Evolutionary conservation across 1,140 invertebrate species (phyloP), one percentile per base, ranked within the genome.

Genomic region (Eufriesea mexicana): DNA sequence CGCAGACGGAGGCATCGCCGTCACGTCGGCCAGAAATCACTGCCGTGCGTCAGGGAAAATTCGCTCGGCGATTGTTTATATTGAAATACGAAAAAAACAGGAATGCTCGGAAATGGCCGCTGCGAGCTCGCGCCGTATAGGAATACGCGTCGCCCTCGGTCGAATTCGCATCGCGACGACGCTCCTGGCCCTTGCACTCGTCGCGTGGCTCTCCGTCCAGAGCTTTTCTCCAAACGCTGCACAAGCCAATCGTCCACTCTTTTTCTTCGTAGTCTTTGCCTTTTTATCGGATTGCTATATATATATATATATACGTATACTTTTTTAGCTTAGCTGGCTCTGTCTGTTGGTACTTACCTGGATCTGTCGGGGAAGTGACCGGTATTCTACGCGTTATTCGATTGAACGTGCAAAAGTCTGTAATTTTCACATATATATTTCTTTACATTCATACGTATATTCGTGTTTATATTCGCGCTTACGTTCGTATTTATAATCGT

Each of bases 11-110:
- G 84, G 87, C 88, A 90, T 92, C 86, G 89, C 89, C 90, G 87
- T 92, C 91, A 89, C 91, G 91, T 89, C 91, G 90, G 89, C 90
- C 89, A 92, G 92, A 92, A 92, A 92, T 92, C 92, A 92, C 90
- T 92, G 70, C 87, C 83, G 76, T 70, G 83, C 86, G 87, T 89
- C 89, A 75, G 80, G 88, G 86, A 77, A 92, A 92, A 92, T 90
- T 91, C 89, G 86, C 89, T 89, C 88, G 88, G 89, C 91, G 90
- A 92, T 92, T 92, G 91, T 92, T 92, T 91, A 92, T 92, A 92
- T 90, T 89, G 91, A 91, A 91, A 91, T 89, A 92, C 86, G n/a
- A n/a, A n/a, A n/a, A n/a, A n/a, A n/a, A n/a, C 86, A 88, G 88
- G 92, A 92, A 91, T 92, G 90, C 88, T 75, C 66, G 49, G 67